Evolutionary conservation across 2,888 invertebrate genomes (phyloP).

Genomic region (Cataglyphis cursor): DNA sequence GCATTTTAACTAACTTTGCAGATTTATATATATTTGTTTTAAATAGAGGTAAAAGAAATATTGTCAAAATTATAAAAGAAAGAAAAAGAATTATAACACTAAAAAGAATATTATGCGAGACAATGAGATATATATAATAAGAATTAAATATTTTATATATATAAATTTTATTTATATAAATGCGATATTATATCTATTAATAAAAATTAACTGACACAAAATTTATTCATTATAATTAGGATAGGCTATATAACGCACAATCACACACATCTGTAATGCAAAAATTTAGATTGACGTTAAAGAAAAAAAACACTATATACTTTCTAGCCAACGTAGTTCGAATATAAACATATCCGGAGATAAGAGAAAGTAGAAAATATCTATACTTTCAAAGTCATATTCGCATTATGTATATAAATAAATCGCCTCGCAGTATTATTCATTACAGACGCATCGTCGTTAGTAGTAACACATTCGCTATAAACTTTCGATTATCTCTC

Average conservation of each 20-base stretch:
- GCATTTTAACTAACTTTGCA: conserved; percentile 49
- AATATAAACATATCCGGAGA: conserved; percentile 14
- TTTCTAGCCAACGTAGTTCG: conserved; percentile 31
- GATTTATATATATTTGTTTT: neutral
- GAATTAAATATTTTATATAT: conserved; percentile 1
- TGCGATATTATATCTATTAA: neutral
- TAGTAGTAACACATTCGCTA: neutral
- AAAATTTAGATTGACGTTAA: conserved; percentile 7
- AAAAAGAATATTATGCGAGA: neutral
- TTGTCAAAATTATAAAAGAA: neutral
- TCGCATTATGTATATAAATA: conserved; percentile 29
- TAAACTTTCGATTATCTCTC: neutral
- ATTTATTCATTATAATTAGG: conserved; percentile 4
- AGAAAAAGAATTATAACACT: neutral
- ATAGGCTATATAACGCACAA: neutral
- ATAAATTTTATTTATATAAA: neutral
- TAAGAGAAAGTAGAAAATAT: conserved; percentile 47
- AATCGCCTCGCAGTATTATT: conserved; percentile 12
- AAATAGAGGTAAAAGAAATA: neutral
- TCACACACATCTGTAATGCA: neutral
- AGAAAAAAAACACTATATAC: conserved; percentile 12
- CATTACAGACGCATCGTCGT: neutral
- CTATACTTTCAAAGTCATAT: conserved; percentile 14
- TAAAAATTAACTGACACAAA: neutral
- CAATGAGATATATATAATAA: conserved; percentile 7